Evolutionary conservation across 2,888 invertebrate species (phyloP), one percentile per base, ranked within the genome.

Genomic region (Euplagia quadripunctaria): DNA sequence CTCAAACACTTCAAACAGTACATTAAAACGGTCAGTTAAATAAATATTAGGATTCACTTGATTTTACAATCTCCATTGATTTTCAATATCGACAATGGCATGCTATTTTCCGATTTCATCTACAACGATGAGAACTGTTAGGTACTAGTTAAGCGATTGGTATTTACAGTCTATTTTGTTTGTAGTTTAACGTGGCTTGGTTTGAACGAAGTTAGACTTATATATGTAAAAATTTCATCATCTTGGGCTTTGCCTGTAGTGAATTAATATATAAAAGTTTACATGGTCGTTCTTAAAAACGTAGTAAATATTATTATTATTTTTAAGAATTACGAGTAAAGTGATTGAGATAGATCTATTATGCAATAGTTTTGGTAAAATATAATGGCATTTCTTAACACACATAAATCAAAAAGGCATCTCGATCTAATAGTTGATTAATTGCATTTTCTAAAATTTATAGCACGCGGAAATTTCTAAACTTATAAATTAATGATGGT

Each of bases 21-120:
- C 74, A 79, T 76, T 79, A 68, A 73, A 82, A 72, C 61, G 70
- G 80, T 72, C 64, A 79, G 71, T 68, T 71, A 69, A 75, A 82
- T 82, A 75, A 70, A 69, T 70, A 17, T 16, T 46, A 68, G 17
- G 51, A 55, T 64, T 46, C 64, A 68, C 64, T 67, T 64, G 43
- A 9, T 55, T 20, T 42, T 61, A 67, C 12, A 67, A 63, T 68
- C 63, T 49, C 55, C 64, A 58, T 64, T 69, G n/a, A 52, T 68
- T 71, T 68, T 72, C 64, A 64, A 68, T 20, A 67, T 7, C 12
- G 6, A 46, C 20, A 46, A 68, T 61, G 20, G 16, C 12, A 49
- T 20, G 14, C 46, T 9, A 70, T 70, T 71, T 71, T 52, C 20
- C 20, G 70, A 55, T 64, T 71, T 65, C 11, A 70, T 52, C 43